Conservation (phyloP, 2,113 vertebrate species). For the Tachysurus vachellii region DNA sequence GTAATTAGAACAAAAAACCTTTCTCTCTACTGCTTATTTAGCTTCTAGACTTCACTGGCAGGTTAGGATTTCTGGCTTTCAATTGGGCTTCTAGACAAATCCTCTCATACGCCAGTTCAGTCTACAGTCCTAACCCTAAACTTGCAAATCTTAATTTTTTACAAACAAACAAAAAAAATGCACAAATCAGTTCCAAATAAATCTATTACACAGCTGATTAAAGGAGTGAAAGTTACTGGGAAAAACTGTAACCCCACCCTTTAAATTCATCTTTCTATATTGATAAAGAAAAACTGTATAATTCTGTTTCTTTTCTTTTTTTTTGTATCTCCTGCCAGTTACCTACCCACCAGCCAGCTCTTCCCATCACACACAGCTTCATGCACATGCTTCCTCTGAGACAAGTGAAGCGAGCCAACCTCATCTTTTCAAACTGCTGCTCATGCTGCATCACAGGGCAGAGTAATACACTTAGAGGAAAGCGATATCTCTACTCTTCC, state of each 20-base stretch:
- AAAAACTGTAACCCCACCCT: neutral
- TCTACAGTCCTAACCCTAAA: neutral
- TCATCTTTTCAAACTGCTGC: neutral
- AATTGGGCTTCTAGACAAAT: neutral
- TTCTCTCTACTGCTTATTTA: conserved; percentile 48
- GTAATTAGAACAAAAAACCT: conserved; percentile 80
- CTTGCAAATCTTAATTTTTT: neutral
- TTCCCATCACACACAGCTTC: neutral
- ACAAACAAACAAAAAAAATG: neutral
- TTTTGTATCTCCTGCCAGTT: neutral
- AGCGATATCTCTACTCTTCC: neutral
- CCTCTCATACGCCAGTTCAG: neutral
- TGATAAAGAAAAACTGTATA: neutral
- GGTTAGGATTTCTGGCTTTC: neutral
- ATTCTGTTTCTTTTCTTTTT: neutral
- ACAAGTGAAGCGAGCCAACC: neutral
- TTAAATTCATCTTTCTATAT: neutral
- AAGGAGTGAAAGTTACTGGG: neutral
- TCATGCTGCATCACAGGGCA: neutral
- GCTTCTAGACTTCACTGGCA: neutral
- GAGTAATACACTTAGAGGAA: neutral
- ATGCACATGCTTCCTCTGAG: neutral
- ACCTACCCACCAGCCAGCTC: neutral
- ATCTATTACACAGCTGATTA: neutral
- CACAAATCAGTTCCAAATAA: neutral